Conservation (phyloP, 2,888 invertebrate genomes). For the Luperina testacea region DNA sequence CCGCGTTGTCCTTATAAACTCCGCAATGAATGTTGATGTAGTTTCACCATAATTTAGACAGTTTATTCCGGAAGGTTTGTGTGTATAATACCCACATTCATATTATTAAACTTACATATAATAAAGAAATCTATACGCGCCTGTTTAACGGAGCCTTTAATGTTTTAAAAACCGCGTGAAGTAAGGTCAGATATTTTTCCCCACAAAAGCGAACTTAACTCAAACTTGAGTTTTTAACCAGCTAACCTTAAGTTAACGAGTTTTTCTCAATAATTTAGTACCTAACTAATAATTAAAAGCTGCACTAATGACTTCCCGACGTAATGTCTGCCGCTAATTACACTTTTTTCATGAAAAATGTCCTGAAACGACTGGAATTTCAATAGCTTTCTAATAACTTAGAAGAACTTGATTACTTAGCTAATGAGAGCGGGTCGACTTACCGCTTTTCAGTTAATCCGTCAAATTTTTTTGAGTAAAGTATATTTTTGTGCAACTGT, state of each 20-base stretch:
- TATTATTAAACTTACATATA: too few relatives aligned
- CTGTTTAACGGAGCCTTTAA: neutral
- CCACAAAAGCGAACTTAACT: neutral
- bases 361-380: conserved; percentile 50
- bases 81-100: too few relatives aligned
- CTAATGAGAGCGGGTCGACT: neutral
- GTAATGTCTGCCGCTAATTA: conserved; percentile 52
- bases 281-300: conserved; percentile 7
- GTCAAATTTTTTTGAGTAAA: neutral
- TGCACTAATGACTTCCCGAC: conserved; percentile 42
- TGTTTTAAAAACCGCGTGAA: neutral
- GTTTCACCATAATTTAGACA: too few relatives aligned
- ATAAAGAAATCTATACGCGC: too few relatives aligned
- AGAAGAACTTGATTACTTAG: conserved; percentile 9
- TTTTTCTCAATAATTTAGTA: conserved; percentile 20
- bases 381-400: conserved; percentile 33
- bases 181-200: neutral
- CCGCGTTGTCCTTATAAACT: too few relatives aligned
- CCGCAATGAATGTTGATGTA: too few relatives aligned
- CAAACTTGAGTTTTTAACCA: neutral
- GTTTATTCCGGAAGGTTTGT: too few relatives aligned
- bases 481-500: neutral
- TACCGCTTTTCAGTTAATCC: neutral
- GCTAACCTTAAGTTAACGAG: conserved; percentile 12
- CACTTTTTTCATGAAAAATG: conserved; percentile 46